A percentile compares a stretch with the other conserved stretches of the same genome.
Conservation (phyloP, 2,113 vertebrate genomes). For the Oryzias celebensis region DNA sequence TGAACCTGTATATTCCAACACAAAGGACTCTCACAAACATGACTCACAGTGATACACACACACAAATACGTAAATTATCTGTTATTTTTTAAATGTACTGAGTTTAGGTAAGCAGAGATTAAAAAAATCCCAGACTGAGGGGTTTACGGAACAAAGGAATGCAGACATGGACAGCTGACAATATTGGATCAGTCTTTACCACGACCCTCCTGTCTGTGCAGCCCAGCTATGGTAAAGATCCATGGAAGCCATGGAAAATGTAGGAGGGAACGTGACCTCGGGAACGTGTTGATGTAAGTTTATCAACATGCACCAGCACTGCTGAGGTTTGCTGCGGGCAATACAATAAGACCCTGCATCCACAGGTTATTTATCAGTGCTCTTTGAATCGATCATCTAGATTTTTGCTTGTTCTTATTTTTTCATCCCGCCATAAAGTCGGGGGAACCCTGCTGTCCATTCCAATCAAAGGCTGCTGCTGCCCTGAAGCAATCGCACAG, state of each 20-base stretch:
- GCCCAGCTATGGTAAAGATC: constrained; percentile 78
- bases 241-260: constrained; percentile 74
- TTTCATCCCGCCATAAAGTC: constrained; percentile 33
- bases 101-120: constrained; percentile 56
- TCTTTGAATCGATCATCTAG: constrained; percentile 45
- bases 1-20: constrained; percentile 21
- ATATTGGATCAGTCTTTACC: constrained; percentile 77
- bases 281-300: constrained; percentile 79
- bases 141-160: constrained; percentile 65
- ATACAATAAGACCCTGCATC: constrained; percentile 52
- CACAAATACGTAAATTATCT: constrained; percentile 33
- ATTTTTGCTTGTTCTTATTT: constrained; percentile 31
- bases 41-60: constrained; percentile 21
- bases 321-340: constrained; percentile 79
- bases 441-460: constrained; percentile 43
- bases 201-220: constrained; percentile 61
- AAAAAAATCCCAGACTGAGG: constrained; percentile 52
- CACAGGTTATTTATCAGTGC: constrained; percentile 51
- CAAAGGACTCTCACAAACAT: constrained; percentile 31
- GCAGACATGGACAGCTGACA: constrained; percentile 77
- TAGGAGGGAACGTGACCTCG: constrained; percentile 69
- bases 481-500: constrained; percentile 80
- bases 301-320: constrained; percentile 76
- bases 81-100: constrained; percentile 41
- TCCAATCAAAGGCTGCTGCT: constrained; percentile 71